Evolutionary conservation across 2,113 vertebrate genomes (phyloP).

Genomic region (Chloebia gouldiae): DNA sequence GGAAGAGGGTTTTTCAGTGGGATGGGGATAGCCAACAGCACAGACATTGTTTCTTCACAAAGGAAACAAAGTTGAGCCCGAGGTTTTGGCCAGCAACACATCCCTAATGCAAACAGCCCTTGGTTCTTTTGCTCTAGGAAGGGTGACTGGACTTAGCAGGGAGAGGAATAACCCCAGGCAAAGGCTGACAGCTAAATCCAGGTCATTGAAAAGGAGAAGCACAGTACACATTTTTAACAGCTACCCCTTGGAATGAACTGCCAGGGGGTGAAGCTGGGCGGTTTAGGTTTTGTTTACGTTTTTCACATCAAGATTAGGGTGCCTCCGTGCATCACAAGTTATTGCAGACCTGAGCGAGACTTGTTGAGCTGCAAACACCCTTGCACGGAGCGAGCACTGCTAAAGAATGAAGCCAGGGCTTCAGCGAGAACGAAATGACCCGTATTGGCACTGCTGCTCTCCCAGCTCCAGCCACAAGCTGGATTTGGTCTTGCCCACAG

Average conservation of each 20-base stretch:
- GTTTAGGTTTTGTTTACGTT: neutral
- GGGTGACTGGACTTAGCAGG: neutral
- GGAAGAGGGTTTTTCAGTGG: neutral
- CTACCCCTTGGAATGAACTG: neutral
- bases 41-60: neutral
- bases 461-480: neutral
- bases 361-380: neutral
- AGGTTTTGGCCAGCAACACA: neutral
- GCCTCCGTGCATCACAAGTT: neutral
- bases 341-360: neutral
- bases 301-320: neutral
- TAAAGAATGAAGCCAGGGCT: neutral
- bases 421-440: neutral
- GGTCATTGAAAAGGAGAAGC: neutral
- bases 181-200: neutral
- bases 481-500: neutral
- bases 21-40: neutral
- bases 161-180: neutral
- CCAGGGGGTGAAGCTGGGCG: fast-evolving
- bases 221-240: neutral
- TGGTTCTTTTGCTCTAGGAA: neutral
- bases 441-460: neutral
- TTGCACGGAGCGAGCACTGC: neutral
- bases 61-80: neutral
- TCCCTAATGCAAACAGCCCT: neutral